A percentile compares a stretch with the other conserved stretches of the same genome.
Conservation (phyloP, 2,888 invertebrate genomes). For the Lochmaea crataegi region DNA sequence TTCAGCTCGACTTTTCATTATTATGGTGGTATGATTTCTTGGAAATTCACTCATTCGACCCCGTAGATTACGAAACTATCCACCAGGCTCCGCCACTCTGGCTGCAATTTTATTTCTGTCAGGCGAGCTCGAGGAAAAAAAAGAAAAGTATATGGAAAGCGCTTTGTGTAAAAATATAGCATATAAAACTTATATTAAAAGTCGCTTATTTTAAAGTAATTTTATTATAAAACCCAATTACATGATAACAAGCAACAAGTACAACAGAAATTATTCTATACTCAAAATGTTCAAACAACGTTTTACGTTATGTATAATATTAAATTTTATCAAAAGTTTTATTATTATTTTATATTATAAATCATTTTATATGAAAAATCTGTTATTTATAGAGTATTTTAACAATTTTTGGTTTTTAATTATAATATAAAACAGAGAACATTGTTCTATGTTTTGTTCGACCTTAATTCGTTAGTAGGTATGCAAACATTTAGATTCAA, state of each 20-base stretch:
- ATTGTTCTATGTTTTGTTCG: neutral
- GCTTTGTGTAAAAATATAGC: neutral
- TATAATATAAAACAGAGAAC: conserved; percentile 6
- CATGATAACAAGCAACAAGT: conserved; percentile 47
- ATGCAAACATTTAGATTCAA: conserved; percentile 27
- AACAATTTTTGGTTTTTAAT: conserved; percentile 21
- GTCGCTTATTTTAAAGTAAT: conserved; percentile 31
- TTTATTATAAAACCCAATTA: conserved; percentile 44
- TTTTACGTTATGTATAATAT: conserved; percentile 37
- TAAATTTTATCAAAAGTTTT: conserved; percentile 35
- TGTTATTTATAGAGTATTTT: conserved; percentile 22
- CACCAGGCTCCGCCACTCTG: no score
- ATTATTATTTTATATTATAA: conserved; percentile 26
- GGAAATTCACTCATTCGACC: no score
- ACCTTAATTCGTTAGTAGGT: conserved; percentile 13
- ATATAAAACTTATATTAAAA: conserved; percentile 9
- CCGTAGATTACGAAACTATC: no score
- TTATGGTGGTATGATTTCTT: no score
- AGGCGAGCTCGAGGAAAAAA: neutral
- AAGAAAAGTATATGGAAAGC: no score
- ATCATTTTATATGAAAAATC: conserved; percentile 25
- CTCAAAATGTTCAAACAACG: conserved; percentile 31
- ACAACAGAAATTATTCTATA: conserved; percentile 36
- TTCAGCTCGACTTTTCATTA: no score
- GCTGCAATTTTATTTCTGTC: neutral